A percentile compares a stretch with the other conserved stretches of the same genome.
Evolutionary conservation across 2,113 vertebrate genomes (phyloP).

Genomic region (Neomonachus schauinslandi): DNA sequence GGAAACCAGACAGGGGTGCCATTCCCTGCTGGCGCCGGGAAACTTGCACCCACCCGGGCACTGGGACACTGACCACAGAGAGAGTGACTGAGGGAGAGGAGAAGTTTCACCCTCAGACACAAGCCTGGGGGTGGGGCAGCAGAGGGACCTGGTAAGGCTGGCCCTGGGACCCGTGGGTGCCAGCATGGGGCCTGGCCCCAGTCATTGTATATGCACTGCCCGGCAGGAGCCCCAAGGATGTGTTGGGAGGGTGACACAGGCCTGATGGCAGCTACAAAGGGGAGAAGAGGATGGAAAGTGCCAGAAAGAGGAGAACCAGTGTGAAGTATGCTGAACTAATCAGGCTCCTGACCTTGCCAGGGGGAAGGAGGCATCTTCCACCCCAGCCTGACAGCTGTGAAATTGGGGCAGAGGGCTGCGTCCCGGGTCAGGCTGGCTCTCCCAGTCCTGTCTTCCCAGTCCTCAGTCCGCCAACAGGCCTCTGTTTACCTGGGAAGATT

Average conservation of each 20-base stretch:
- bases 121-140: background rate
- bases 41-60: background rate
- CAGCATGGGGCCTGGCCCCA: background rate
- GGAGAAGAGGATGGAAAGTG: too few species aligned
- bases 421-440: background rate
- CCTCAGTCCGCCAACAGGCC: rapidly evolving
- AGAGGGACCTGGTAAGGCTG: background rate
- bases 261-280: background rate
- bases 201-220: too few species aligned
- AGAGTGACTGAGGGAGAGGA: too few species aligned
- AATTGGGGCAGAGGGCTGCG: background rate
- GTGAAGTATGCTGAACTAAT: rapidly evolving
- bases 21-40: rapidly evolving
- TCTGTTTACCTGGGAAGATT: background rate
- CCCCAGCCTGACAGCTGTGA: rapidly evolving
- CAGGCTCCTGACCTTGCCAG: background rate
- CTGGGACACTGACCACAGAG: background rate
- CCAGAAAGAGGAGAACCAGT: background rate
- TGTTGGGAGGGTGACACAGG: background rate
- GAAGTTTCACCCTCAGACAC: background rate
- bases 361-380: rapidly evolving
- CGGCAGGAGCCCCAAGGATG: background rate
- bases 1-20: background rate
- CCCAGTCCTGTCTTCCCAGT: rapidly evolving
- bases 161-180: background rate